Evolutionary conservation across 1,140 invertebrate genomes (phyloP).

Genomic region (Wiebesia pumilae): DNA sequence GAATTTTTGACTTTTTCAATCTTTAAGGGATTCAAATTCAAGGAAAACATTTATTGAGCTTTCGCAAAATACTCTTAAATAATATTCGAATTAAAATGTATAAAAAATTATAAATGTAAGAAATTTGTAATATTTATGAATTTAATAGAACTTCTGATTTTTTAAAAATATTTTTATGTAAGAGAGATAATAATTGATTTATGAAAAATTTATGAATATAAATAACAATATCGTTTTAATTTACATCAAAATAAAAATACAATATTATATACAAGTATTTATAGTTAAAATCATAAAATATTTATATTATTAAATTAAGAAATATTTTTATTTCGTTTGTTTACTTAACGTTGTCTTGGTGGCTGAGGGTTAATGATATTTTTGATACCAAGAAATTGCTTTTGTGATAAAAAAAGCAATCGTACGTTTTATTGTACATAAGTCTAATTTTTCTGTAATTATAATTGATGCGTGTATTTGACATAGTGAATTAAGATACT

Average conservation of each 20-base stretch:
- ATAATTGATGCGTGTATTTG: neutral
- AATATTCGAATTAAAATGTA: too few relatives aligned
- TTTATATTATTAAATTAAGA: neutral
- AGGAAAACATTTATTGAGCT: too few relatives aligned
- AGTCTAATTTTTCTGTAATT: neutral
- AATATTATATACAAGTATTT: neutral
- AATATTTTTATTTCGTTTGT: neutral
- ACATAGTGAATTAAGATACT: constrained; percentile 19
- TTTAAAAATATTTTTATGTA: too few relatives aligned
- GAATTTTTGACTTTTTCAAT: too few relatives aligned
- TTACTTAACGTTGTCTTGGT: neutral
- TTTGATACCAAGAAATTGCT: constrained; percentile 25
- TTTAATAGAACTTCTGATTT: too few relatives aligned
- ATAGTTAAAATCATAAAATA: neutral
- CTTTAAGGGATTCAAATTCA: too few relatives aligned
- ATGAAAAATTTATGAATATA: neutral
- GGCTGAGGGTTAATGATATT: constrained; percentile 31
- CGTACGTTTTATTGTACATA: constrained; percentile 54
- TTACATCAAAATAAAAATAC: neutral
- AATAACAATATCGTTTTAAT: neutral
- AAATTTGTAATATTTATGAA: too few relatives aligned
- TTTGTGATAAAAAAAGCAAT: constrained; percentile 47
- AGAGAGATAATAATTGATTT: too few relatives aligned
- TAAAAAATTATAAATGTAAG: too few relatives aligned
- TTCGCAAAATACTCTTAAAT: too few relatives aligned